Conservation (phyloP, 2,797 vertebrate genomes). For the Rhinoraja longicauda region DNA sequence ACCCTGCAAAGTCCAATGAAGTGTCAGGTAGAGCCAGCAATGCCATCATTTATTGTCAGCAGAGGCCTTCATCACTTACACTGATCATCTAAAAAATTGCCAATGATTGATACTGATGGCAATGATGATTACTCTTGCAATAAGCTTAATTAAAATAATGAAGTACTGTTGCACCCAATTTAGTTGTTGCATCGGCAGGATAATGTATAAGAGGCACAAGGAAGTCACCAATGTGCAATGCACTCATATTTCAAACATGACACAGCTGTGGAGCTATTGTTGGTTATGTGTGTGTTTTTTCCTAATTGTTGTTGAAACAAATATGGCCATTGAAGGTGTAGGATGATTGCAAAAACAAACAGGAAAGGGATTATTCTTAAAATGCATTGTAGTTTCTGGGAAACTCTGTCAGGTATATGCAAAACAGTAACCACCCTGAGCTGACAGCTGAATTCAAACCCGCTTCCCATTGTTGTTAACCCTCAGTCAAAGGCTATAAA, state of each 20-base stretch:
- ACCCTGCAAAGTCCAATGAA: slow-evolving; percentile 55
- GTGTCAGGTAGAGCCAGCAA: slow-evolving; percentile 55
- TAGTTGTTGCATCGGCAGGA: slow-evolving; percentile 51
- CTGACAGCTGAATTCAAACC: slow-evolving; percentile 39
- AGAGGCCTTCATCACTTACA: slow-evolving; percentile 55
- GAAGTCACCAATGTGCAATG: slow-evolving; percentile 50
- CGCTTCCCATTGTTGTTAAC: slow-evolving; percentile 40
- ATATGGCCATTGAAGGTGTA: not conserved
- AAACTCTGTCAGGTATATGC: slow-evolving; percentile 16
- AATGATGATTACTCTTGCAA: slow-evolving; percentile 88
- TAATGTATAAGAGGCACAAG: slow-evolving; percentile 62
- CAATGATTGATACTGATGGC: slow-evolving; percentile 74
- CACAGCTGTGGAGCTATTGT: slow-evolving; percentile 49
- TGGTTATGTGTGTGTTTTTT: slow-evolving; percentile 32
- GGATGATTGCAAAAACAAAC: slow-evolving; percentile 31
- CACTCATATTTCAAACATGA: slow-evolving; percentile 70
- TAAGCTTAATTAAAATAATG: slow-evolving; percentile 89
- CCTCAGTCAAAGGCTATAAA: slow-evolving; percentile 42
- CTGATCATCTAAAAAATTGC: slow-evolving; percentile 65
- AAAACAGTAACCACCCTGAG: slow-evolving; percentile 25
- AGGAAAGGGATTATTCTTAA: slow-evolving; percentile 31
- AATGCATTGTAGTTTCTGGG: slow-evolving; percentile 20
- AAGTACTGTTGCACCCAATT: slow-evolving; percentile 66
- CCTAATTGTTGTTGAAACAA: slow-evolving; percentile 45
- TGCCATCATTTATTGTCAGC: slow-evolving; percentile 63